Conservation (phyloP, 2,113 vertebrate species). For the Ophiodon elongatus region DNA sequence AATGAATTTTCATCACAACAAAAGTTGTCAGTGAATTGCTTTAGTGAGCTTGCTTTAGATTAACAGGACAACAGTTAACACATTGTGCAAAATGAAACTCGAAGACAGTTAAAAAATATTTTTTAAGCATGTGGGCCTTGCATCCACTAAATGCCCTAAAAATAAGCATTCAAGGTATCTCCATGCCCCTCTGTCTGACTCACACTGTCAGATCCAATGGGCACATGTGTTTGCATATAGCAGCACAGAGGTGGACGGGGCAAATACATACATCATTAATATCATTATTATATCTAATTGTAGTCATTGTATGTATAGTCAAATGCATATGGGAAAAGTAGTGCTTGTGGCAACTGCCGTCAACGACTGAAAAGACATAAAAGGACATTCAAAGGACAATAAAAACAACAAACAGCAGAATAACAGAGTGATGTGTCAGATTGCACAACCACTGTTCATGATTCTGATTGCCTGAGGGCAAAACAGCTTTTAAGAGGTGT, state of each 20-base stretch:
- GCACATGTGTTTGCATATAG: not conserved
- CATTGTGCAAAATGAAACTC: not conserved
- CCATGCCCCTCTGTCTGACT: not conserved
- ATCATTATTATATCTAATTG: not conserved
- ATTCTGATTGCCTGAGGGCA: slow-evolving; percentile 35
- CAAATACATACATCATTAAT: slow-evolving; percentile 1
- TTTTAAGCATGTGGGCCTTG: not conserved
- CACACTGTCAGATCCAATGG: not conserved
- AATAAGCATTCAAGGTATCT: not conserved
- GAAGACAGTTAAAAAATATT: not conserved
- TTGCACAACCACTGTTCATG: slow-evolving; percentile 36
- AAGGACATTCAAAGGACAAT: slow-evolving; percentile 43
- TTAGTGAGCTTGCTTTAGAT: not conserved
- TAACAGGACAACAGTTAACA: not conserved
- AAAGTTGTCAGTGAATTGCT: not conserved
- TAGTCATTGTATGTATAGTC: not conserved
- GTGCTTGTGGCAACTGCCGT: slow-evolving; percentile 4
- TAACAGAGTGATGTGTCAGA: slow-evolving; percentile 22
- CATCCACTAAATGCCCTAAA: not conserved
- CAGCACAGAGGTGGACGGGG: not conserved
- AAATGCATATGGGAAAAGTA: slow-evolving; percentile 7
- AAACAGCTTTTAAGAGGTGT: slow-evolving; percentile 19
- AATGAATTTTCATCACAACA: not conserved
- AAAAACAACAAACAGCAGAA: slow-evolving; percentile 41
- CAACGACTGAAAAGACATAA: slow-evolving; percentile 25